Evolutionary conservation across 2,113 vertebrate species (phyloP), one percentile per base, ranked within the genome.

Genomic region (Sceloporus tristichus): DNA sequence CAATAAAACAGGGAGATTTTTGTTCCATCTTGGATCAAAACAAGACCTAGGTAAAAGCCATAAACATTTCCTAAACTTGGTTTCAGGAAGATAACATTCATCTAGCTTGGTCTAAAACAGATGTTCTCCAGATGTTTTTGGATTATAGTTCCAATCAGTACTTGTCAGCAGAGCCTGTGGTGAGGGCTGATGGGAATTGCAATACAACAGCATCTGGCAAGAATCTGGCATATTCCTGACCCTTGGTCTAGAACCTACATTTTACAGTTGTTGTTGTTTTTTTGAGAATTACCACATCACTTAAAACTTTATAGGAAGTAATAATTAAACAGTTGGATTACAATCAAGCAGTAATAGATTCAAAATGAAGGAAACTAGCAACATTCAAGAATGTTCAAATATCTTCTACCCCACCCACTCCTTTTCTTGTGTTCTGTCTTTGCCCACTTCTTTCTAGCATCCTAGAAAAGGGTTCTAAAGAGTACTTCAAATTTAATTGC

Each of bases 401-500:
- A 84, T n/a, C 88, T 91, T 87, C 74, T 82, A 6, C 85, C 65
- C 66, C 86, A 82, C 6, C 7, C 5, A 62, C 23, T 38, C 86
- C 27, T 54, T 65, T 70, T 76, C 23, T 81, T 84, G 87, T 18
- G 29, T 29, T 38, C 48, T 56, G 29, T 70, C 11, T 54, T 18
- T 21, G 54, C 14, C 82, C 29, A 74, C 27, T 5, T 91, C 90
- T 91, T 86, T 93, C 27, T 8, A 90, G 82, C 93, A 90, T 56
- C 91, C 90, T 91, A 94, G 82, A 21, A 87, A 85, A 92, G 10
- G 1, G 87, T 82, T 92, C 90, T 90, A 87, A 80, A 54, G 74
- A 90, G 79, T 88, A 40, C 85, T 91, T 78, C 86, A 91, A 87
- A 91, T 77, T 94, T 92, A 93, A 91, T 89, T 93, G 86, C 79